Evolutionary conservation across 2,888 invertebrate species (phyloP).

Genomic region (Oxyteleia sp.): DNA sequence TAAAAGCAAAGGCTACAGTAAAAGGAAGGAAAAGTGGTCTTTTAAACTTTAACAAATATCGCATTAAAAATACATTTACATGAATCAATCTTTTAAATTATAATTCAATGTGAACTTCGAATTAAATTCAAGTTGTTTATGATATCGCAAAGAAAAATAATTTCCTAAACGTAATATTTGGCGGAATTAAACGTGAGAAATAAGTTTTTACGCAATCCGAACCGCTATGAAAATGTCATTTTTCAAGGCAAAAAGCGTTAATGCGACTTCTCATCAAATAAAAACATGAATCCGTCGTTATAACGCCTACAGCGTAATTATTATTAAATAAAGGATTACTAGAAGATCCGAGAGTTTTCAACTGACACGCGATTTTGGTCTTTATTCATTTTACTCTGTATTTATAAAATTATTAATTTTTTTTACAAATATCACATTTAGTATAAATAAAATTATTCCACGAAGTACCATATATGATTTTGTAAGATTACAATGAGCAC

Average conservation of each 20-base stretch:
- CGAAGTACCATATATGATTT: too few species aligned
- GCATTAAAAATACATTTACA: conserved; percentile 6
- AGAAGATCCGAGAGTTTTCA: conserved; percentile 22
- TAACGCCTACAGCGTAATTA: conserved; percentile 82
- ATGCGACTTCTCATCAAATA: conserved; percentile 51
- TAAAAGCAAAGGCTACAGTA: conserved; percentile 47
- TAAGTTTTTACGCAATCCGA: neutral
- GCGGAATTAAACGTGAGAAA: conserved; percentile 26
- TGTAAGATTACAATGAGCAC: too few species aligned
- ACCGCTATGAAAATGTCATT: conserved; percentile 23
- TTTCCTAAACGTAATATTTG: neutral
- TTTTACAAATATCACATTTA: too few species aligned
- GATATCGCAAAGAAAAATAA: neutral
- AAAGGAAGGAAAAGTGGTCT: conserved; percentile 26
- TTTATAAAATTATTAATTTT: too few species aligned
- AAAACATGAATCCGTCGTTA: conserved; percentile 82
- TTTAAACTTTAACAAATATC: conserved; percentile 22
- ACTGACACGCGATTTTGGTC: conserved; percentile 35
- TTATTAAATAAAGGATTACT: conserved; percentile 85
- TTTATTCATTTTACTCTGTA: too few species aligned
- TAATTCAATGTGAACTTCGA: too few species aligned
- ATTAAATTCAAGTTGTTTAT: too few species aligned
- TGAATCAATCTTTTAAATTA: conserved; percentile 4
- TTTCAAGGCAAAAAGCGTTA: conserved; percentile 37
- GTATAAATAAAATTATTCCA: too few species aligned